Base-by-base conservation (phyloP, 2,113 vertebrate genomes). In the Actenoides hombroni region DNA sequence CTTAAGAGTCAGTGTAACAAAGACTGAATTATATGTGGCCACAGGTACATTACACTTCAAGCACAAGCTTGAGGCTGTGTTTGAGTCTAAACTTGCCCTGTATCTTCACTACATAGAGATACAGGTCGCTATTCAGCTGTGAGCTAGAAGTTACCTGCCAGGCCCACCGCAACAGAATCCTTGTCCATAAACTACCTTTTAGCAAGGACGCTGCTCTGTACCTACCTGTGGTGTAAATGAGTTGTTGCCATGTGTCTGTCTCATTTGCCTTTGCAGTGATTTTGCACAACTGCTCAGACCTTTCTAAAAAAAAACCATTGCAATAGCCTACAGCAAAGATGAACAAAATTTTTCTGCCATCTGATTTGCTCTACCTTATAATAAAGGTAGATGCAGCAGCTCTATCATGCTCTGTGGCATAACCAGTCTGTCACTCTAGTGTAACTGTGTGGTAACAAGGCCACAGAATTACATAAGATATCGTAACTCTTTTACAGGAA, bases 141-240 rank as follows among this genome's bases (percentile, higher is more conserved):
- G 39, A 69, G 44, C 23, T 86, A 33, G 35, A 73, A 14, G 19
- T 65, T 75, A 44, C 16, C n/a, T 54, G 21, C 42, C 28, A 49
- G 24, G 17, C 20, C 31, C 65, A n/a, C 2, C 49, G 40, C 35
- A 81, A 16, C 23, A 81, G 14, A 94, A 40, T 44, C 28, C 37
- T 70, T 75, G 56, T 56, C 70, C 23, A 31, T 17, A 49, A 86
- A 4, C 7, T 49, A 20, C 4, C 6, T 11, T 37, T 61, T 67
- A 48, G 8, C 0, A 1, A 81, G 14, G 21, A 37, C 15, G 11
- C 7, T 39, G 28, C 20, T 26, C 57, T 42, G 2, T 42, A 39
- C 39, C 13, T 76, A 31, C 35, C 10, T 1, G 2, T 35, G 21
- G n/a, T 21, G 10, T 33, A 51, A 69, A 65, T 5, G 4, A 7